These are phyloP conservation scores for Chalcosyrphus nemorum DNA, from an alignment of 2,888 invertebrate genomes.

Conservation along the genomic window DNA sequence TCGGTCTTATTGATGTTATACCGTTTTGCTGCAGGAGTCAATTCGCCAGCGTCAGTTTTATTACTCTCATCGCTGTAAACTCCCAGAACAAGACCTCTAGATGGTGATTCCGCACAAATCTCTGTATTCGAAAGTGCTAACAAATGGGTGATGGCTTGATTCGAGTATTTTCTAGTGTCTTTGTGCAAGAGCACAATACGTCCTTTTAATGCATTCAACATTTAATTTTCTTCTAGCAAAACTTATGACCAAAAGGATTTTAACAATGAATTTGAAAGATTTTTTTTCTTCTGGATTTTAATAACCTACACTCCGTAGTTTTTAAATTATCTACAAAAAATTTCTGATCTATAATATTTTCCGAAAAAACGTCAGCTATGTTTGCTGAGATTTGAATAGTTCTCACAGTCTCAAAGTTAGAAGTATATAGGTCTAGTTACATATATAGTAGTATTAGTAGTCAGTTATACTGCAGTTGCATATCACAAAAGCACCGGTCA, in stretches of 20 bases:
- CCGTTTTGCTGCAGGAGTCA: conserved; percentile 85
- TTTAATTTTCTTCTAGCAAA: background rate
- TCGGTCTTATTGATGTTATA: conserved; percentile 83
- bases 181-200: background rate
- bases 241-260: background rate
- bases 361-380: background rate
- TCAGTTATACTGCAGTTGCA: too few species aligned
- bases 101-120: conserved; percentile 79
- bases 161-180: too few species aligned
- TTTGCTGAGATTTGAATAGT: background rate
- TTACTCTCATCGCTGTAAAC: conserved; percentile 85
- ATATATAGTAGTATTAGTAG: too few species aligned
- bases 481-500: too few species aligned
- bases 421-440: too few species aligned
- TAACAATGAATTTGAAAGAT: background rate
- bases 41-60: conserved; percentile 83
- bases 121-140: conserved; percentile 77
- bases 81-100: conserved; percentile 85
- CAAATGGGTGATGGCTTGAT: conserved; percentile 76
- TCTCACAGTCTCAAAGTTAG: background rate
- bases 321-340: background rate
- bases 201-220: background rate
- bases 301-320: background rate
- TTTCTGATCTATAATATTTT: background rate
- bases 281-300: background rate